A percentile compares a stretch with the other conserved stretches of the same genome.
phyloP scores from a whole-genome alignment of 2,797 vertebrate species.

The Margarornis squamiger region DNA sequence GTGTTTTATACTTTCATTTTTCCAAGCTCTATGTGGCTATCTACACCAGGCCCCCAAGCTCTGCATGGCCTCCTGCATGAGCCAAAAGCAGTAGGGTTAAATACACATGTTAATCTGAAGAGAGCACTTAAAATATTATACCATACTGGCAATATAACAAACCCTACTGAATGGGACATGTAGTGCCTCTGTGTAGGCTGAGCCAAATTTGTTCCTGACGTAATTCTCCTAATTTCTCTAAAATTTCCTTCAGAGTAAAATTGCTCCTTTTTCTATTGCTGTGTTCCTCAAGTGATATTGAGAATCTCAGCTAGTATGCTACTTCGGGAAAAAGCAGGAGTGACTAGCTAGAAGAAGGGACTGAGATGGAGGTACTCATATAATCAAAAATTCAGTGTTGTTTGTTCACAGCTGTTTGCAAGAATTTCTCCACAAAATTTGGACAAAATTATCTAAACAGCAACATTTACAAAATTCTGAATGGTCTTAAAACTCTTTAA shows the following conservation, averaged over 20 bases:
- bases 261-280: background rate
- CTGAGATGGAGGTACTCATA: background rate
- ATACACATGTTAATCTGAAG: background rate
- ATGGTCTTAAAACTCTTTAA: background rate
- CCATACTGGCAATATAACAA: background rate
- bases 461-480: background rate
- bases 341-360: background rate
- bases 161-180: background rate
- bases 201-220: background rate
- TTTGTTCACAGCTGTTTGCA: background rate
- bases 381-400: background rate
- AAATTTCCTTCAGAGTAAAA: background rate
- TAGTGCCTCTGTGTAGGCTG: background rate
- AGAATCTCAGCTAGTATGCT: background rate
- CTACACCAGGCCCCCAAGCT: background rate
- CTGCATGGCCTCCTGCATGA: background rate
- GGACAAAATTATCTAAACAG: background rate
- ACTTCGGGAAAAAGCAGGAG: background rate
- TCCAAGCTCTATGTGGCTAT: background rate
- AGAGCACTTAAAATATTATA: background rate
- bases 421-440: background rate
- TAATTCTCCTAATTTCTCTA: background rate
- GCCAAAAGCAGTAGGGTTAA: background rate
- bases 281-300: background rate
- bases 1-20: background rate